These are phyloP conservation scores for Branchipolynoe longqiensis DNA, from an alignment of 2,888 invertebrate species.

Conservation along the genomic window DNA sequence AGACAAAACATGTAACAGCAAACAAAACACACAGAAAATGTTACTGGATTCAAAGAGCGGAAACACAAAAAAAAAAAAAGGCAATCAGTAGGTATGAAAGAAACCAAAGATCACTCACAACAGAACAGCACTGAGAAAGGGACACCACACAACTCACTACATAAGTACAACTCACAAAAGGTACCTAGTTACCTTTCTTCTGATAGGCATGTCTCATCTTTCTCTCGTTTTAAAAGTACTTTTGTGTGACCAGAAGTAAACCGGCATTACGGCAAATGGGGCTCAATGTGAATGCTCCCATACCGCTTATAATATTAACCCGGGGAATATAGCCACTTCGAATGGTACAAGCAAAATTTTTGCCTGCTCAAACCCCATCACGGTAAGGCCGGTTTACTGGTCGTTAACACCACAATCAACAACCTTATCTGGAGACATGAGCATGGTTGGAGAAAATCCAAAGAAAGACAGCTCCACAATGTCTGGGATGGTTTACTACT, in stretches of 20 bases:
- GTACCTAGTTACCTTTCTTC: slow-evolving; percentile 33
- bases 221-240: background rate
- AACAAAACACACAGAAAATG: background rate
- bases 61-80: background rate
- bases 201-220: slow-evolving; percentile 40
- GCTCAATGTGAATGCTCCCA: background rate
- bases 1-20: too few relatives aligned
- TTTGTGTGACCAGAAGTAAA: background rate
- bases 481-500: slow-evolving; percentile 7
- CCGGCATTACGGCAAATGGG: slow-evolving; percentile 17
- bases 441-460: slow-evolving; percentile 2
- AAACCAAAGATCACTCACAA: slow-evolving; percentile 55
- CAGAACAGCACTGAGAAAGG: slow-evolving; percentile 29
- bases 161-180: slow-evolving; percentile 16
- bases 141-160: slow-evolving; percentile 24
- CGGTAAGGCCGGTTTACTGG: slow-evolving; percentile 8
- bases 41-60: background rate
- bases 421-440: slow-evolving; percentile 20
- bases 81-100: slow-evolving; percentile 32
- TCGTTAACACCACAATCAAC: slow-evolving; percentile 15
- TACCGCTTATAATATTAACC: too few relatives aligned
- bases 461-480: background rate
- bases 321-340: too few relatives aligned
- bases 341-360: background rate
- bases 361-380: background rate